These are phyloP conservation scores for Euschistus heros DNA, from an alignment of 1,140 invertebrate genomes.

Conservation along the genomic window DNA sequence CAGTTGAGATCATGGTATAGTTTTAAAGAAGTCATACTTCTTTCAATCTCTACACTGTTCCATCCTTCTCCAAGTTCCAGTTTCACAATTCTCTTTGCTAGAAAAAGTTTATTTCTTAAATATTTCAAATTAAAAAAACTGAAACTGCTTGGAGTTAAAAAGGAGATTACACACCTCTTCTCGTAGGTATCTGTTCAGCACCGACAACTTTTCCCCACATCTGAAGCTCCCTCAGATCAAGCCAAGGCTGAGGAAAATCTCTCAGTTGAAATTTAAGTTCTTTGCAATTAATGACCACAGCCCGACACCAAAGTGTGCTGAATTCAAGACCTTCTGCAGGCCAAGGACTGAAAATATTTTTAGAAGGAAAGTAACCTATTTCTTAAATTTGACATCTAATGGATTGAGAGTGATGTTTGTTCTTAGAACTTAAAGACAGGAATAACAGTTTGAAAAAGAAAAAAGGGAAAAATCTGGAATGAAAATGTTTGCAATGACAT, in stretches of 20 bases:
- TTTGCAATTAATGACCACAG: constrained; percentile 64
- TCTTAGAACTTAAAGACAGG: too few species aligned
- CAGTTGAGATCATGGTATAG: constrained; percentile 98
- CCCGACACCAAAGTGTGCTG: constrained; percentile 83
- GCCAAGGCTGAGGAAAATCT: constrained; percentile 91
- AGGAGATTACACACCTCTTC: constrained; percentile 46
- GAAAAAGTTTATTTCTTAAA: constrained; percentile 29
- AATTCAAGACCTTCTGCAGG: constrained; percentile 86
- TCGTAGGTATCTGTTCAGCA: constrained; percentile 74
- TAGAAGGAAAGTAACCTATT: not conserved
- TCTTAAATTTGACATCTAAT: too few species aligned
- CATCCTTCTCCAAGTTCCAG: constrained; percentile 66
- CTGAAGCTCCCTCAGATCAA: constrained; percentile 69
- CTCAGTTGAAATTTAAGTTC: constrained; percentile 80
- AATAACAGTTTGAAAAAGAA: too few species aligned
- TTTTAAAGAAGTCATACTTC: constrained; percentile 89
- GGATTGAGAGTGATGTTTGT: too few species aligned
- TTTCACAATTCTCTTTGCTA: constrained; percentile 56
- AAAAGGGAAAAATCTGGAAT: too few species aligned
- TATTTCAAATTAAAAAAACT: not conserved
- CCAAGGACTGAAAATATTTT: constrained; percentile 55
- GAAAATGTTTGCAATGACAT: too few species aligned
- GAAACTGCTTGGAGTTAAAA: not conserved
- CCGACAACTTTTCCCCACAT: constrained; percentile 84
- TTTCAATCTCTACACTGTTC: constrained; percentile 56